Base-by-base conservation (phyloP, 2,113 vertebrate genomes). In the Coptodon bakossiorum region DNA sequence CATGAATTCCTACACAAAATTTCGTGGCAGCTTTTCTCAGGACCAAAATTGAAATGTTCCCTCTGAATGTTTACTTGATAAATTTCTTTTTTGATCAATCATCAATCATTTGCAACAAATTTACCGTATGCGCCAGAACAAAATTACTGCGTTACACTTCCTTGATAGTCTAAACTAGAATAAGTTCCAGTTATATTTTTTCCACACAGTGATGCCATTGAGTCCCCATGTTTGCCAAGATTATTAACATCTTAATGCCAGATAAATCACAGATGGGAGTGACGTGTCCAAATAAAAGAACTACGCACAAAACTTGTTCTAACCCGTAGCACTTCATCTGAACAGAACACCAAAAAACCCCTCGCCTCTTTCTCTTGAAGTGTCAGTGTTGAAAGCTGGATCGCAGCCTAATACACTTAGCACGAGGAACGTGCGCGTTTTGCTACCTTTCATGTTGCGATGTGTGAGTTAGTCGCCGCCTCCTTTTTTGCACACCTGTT, bases 401-500 rank as follows among this genome's bases (percentile, higher is more conserved):
- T 71, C 17, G 17, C 34, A 53, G 16, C 80, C 8, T 53, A 16
- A 66, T 57, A 73, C 76, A 83, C 34, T 11, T 80, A 87, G 50
- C 14, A 13, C 40, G 5, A 52, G 29, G 19, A 31, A 6, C 24
- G 54, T 10, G 57, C 0, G 63, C 17, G n/a, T 80, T 10, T 76
- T 2, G 40, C 19, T 34, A 53, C 22, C 83, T 89, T 90, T 89
- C 66, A 89, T 94, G 80, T 86, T 45, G 36, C 63, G 11, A 73
- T 82, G 12, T 68, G 57, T 71, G 87, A 29, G 59, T 27, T 8
- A 56, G 80, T 34, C 43, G 54, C 50, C 16, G 29, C 66, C 54
- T 80, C 78, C 56, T 53, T 53, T 83, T 34, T 54, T 85, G 81
- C 92, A 85, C 92, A 94, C 91, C 91, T 93, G 92, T 93, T 91